Evolutionary conservation across 2,888 invertebrate species (phyloP).

Genomic region (Dolomedes plantarius): DNA sequence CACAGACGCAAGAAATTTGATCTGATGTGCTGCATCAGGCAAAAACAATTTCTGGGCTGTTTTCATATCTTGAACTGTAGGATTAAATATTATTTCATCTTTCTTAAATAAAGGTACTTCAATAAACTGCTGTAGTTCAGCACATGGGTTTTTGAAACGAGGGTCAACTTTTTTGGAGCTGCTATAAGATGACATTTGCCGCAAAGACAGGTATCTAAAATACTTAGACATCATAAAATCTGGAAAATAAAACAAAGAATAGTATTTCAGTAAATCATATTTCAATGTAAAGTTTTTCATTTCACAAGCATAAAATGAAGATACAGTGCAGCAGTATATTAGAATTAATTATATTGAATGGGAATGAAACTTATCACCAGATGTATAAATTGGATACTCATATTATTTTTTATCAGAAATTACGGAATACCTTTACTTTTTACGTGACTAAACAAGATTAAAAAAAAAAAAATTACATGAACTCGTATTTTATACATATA

Average conservation of each 20-base stretch:
- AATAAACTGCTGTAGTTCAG: conserved; percentile 61
- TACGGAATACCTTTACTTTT: too few species aligned
- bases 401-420: too few species aligned
- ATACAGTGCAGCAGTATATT: too few species aligned
- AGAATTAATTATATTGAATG: too few species aligned
- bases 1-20: conserved; percentile 48
- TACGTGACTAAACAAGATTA: too few species aligned
- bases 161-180: conserved; percentile 48
- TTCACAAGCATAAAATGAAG: too few species aligned
- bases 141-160: conserved; percentile 66
- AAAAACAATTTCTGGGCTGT: conserved; percentile 70
- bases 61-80: conserved; percentile 69
- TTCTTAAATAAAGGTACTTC: conserved; percentile 71
- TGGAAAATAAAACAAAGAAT: not conserved
- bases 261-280: too few species aligned
- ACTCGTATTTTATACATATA: too few species aligned
- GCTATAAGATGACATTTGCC: conserved; percentile 19
- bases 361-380: too few species aligned
- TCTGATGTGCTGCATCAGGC: conserved; percentile 48
- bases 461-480: too few species aligned
- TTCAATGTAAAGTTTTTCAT: too few species aligned
- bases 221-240: not conserved
- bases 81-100: conserved; percentile 70
- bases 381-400: too few species aligned
- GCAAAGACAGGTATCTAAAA: not conserved